Evolutionary conservation across 2,113 vertebrate species (phyloP), one percentile per base, ranked within the genome.

Genomic region (Gavialis gangeticus): DNA sequence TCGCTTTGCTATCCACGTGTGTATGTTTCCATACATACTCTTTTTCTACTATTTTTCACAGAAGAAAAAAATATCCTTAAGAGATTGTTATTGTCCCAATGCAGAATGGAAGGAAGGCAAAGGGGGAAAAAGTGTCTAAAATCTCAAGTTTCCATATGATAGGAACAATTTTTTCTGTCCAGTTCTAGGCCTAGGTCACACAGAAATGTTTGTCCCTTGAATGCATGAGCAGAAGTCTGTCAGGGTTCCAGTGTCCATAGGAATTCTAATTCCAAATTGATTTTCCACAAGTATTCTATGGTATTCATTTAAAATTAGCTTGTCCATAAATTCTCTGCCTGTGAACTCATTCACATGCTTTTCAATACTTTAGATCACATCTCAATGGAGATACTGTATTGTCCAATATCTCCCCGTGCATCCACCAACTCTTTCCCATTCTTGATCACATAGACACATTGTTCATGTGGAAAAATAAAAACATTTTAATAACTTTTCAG

Each of bases 401-500:
- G 58, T 69, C 46, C 58, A 27, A 77, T 19, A 12, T 55, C 10
- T 64, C 46, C 55, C 46, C n/a, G n/a, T 55, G 22, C 46, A 46
- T 82, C 82, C 81, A 69, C 24, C 30, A 75, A 57, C 25, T 64
- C 19, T 30, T 46, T 81, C 18, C 25, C 17, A 34, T 77, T 92
- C 63, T 9, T 66, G 63, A 28, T 27, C 59, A 62, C 55, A 78
- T 27, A 77, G 58, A 85, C 25, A 34, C n/a, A 5, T 13, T 6
- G 11, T 27, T 73, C 19, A 27, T 21, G 19, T 15, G 64, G 27
- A 54, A 77, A 86, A 73, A 0, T 10, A 46, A 63, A 3, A 2
- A 14, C 5, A 1, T 22, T 18, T 0, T 34, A 55, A 24, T 30
- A 69, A 0, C 0, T 69, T 37, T 82, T 58, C 16, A 3, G 21